phyloP scores from a whole-genome alignment of 35 echinoderm and acorn worm genomes.

The Lytechinus variegatus region DNA sequence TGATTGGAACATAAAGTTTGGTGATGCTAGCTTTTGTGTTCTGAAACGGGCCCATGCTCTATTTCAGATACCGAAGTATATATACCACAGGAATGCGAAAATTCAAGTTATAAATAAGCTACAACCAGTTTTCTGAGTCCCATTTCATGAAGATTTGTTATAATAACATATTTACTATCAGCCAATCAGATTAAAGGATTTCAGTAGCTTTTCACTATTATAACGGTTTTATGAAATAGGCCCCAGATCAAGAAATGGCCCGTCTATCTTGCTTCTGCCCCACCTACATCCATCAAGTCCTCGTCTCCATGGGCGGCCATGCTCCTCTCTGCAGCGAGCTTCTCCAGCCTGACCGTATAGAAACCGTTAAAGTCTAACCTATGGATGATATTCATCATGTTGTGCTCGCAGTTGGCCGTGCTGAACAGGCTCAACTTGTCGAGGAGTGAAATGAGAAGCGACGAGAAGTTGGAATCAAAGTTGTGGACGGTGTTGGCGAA shows the following conservation, averaged over 20 bases:
- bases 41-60: too few species aligned
- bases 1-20: too few species aligned
- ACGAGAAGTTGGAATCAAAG: slow-evolving; percentile 94
- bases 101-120: too few species aligned
- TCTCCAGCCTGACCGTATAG: slow-evolving; percentile 83
- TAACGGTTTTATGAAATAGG: too few species aligned
- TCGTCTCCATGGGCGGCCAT: slow-evolving; percentile 36
- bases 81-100: too few species aligned
- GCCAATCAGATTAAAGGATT: too few species aligned
- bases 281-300: background rate
- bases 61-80: too few species aligned
- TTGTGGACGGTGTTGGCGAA: slow-evolving; percentile 78
- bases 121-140: too few species aligned
- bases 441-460: slow-evolving; percentile 75
- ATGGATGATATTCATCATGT: slow-evolving; percentile 97
- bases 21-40: too few species aligned
- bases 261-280: background rate
- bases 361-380: slow-evolving; percentile 93
- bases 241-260: background rate
- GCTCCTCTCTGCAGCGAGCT: slow-evolving; percentile 76
- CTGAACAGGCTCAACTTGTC: slow-evolving; percentile 92
- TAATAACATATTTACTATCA: too few species aligned
- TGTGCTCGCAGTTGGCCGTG: slow-evolving; percentile 89
- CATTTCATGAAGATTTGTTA: too few species aligned
- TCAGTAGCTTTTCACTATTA: too few species aligned